These are phyloP conservation scores for Cyprinodon diabolis DNA, from an alignment of 2,797 vertebrate genomes.

Conservation along the genomic window DNA sequence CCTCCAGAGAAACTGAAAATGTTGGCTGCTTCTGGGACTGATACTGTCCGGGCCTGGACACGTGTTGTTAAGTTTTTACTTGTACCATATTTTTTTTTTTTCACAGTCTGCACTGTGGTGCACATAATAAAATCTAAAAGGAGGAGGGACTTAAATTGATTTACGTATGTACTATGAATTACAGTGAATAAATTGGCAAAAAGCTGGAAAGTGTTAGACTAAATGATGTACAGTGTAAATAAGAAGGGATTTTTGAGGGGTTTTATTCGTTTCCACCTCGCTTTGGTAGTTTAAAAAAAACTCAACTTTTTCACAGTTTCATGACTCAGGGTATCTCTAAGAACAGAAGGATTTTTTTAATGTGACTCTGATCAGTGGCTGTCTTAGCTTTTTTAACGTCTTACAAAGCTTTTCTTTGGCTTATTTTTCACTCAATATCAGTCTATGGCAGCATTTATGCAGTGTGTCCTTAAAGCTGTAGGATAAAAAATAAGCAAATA, in stretches of 20 bases:
- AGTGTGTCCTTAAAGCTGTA: neutral
- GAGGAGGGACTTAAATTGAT: neutral
- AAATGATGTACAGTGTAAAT: neutral
- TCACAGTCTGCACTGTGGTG: neutral
- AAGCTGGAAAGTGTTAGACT: too few species aligned
- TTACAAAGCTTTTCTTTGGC: neutral
- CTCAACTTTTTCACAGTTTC: conserved; percentile 23
- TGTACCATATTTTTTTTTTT: too few species aligned
- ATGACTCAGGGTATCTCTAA: conserved; percentile 8
- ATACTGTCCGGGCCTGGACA: too few species aligned
- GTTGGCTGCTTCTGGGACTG: too few species aligned
- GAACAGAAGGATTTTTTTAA: neutral
- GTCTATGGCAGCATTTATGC: neutral
- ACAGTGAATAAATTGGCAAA: neutral
- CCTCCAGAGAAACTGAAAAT: too few species aligned
- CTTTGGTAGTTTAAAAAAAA: conserved; percentile 12
- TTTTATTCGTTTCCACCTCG: neutral
- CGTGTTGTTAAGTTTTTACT: too few species aligned
- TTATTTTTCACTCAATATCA: neutral
- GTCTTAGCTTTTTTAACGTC: neutral
- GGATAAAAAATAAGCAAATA: neutral
- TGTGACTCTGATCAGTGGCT: neutral
- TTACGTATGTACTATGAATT: neutral
- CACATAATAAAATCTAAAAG: neutral
- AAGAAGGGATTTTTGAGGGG: neutral